phyloP scores from a whole-genome alignment of 2,113 vertebrate species.

The Urocolius indicus region DNA sequence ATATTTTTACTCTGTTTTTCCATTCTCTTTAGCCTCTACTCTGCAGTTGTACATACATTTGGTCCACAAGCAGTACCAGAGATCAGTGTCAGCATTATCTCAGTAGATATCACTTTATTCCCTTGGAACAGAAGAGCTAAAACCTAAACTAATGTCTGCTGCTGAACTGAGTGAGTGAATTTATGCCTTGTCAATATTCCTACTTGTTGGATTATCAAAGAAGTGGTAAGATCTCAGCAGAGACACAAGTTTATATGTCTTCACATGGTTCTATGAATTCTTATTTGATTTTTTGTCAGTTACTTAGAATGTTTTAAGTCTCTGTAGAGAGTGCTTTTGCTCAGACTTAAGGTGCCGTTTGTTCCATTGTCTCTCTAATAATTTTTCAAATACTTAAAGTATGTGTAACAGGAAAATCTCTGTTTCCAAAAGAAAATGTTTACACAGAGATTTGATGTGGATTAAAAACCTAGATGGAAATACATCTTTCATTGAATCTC shows the following conservation, averaged over 20 bases:
- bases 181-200: neutral
- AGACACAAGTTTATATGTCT: neutral
- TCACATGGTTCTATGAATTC: fast-evolving
- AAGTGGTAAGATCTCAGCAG: neutral
- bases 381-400: neutral
- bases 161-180: neutral
- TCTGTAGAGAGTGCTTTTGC: neutral
- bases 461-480: neutral
- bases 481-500: neutral
- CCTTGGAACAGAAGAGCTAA: neutral
- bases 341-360: neutral
- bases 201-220: neutral
- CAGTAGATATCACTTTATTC: neutral
- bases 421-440: neutral
- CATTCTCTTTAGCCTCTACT: neutral
- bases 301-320: neutral
- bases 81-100: neutral
- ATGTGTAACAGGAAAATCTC: neutral
- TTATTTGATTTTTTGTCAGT: neutral
- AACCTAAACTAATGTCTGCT: neutral
- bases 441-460: neutral
- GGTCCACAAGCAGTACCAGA: neutral
- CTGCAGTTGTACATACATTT: neutral
- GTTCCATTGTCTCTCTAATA: neutral
- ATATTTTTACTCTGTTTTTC: neutral